Percentiles rank a stretch among this genome's conserved stretches.
These are phyloP conservation scores for Halcyon badia DNA, from an alignment of 2,797 vertebrate species.

Conservation along the genomic window DNA sequence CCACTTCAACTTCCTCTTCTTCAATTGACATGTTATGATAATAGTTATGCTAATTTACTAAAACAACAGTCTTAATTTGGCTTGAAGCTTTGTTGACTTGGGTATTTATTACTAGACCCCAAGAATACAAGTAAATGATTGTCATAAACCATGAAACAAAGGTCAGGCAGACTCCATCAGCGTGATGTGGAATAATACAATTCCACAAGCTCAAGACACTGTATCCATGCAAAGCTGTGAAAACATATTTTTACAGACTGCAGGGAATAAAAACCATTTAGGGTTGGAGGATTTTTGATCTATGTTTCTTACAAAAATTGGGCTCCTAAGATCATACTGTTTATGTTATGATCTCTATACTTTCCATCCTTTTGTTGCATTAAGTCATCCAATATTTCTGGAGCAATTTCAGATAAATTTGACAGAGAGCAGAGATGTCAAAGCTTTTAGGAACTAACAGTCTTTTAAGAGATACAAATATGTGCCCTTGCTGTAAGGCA, in stretches of 20 bases:
- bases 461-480: not conserved
- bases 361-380: not conserved
- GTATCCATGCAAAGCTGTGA: not conserved
- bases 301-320: not conserved
- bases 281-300: not conserved
- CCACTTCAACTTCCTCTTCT: not conserved
- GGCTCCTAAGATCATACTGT: not conserved
- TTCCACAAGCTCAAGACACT: not conserved
- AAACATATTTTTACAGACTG: not conserved
- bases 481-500: not conserved
- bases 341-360: not conserved
- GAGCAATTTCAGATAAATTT: not conserved
- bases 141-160: not conserved
- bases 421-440: not conserved
- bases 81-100: not conserved
- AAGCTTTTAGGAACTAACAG: not conserved
- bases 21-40: not conserved
- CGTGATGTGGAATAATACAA: not conserved
- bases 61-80: not conserved
- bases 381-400: not conserved
- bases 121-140: not conserved
- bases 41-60: not conserved
- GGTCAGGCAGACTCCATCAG: not conserved
- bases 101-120: not conserved
- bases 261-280: not conserved